Conservation (phyloP, 2,888 invertebrate genomes). For the Agriopis aurantiaria region DNA sequence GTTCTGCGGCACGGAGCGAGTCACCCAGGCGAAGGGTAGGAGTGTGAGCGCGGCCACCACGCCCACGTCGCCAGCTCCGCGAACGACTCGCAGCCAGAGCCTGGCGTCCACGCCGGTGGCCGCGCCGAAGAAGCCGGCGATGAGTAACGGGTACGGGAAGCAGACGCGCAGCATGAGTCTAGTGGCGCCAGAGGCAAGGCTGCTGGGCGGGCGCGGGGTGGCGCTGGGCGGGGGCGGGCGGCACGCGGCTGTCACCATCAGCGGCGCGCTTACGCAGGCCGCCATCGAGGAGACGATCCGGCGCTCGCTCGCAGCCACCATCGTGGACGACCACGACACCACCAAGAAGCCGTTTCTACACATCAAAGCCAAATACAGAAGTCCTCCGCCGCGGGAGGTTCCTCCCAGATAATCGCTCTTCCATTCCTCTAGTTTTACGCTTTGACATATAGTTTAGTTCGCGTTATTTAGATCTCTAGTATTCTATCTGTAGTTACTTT, state of each 20-base stretch:
- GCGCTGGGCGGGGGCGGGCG: constrained; percentile 48
- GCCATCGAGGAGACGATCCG: constrained; percentile 82
- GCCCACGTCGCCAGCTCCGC: constrained; percentile 55
- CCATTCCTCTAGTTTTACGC: constrained; percentile 74
- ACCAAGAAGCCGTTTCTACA: constrained; percentile 87
- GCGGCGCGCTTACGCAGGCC: constrained; percentile 76
- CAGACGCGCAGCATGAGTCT: constrained; percentile 81
- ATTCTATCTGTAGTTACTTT: constrained; percentile 67
- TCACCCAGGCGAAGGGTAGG: constrained; percentile 61
- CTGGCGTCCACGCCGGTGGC: constrained; percentile 72
- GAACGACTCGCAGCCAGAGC: constrained; percentile 74
- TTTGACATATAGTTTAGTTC: constrained; percentile 57
- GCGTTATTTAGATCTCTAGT: constrained; percentile 73
- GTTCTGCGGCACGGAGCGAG: constrained; percentile 71
- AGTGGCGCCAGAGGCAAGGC: constrained; percentile 65
- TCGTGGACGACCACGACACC: constrained; percentile 68
- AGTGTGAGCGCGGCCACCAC: constrained; percentile 65
- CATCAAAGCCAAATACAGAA: constrained; percentile 91
- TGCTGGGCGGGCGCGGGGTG: constrained; percentile 49
- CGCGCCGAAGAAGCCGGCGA: constrained; percentile 64
- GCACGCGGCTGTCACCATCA: constrained; percentile 61
- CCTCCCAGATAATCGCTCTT: constrained; percentile 83
- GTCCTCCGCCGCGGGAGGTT: constrained; percentile 88
- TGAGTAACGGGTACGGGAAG: constrained; percentile 61
- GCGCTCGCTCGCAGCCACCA: constrained; percentile 73